A percentile compares a stretch with the other conserved stretches of the same genome.
Evolutionary conservation across 2,888 invertebrate species (phyloP).

Genomic region (Platypus cylindrus): DNA sequence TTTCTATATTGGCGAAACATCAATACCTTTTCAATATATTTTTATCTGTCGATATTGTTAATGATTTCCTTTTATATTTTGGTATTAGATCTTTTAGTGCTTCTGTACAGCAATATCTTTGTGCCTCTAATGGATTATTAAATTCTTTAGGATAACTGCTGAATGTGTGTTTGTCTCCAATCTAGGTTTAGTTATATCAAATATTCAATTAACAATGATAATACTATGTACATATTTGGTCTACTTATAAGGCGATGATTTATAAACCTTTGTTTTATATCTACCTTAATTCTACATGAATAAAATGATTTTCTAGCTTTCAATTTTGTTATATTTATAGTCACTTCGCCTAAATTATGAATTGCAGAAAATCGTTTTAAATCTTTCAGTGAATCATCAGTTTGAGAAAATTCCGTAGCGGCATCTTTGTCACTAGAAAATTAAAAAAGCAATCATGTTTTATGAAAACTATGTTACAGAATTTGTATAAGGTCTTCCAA

Average conservation of each 20-base stretch:
- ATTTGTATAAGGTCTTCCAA: no score
- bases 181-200: slow-evolving; percentile 22
- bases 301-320: slow-evolving; percentile 16
- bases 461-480: no score
- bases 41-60: slow-evolving; percentile 25
- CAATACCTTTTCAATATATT: slow-evolving; percentile 21
- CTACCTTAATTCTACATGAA: slow-evolving; percentile 23
- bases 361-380: slow-evolving; percentile 23
- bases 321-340: slow-evolving; percentile 8
- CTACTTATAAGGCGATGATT: no score
- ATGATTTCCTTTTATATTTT: slow-evolving; percentile 22
- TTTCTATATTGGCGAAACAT: no score
- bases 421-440: no score
- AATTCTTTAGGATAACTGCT: slow-evolving; percentile 38
- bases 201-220: no score
- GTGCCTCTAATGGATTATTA: slow-evolving; percentile 28
- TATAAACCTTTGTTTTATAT: no score
- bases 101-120: slow-evolving; percentile 31
- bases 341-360: slow-evolving; percentile 25
- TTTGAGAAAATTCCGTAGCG: slow-evolving; percentile 16
- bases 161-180: slow-evolving; percentile 27
- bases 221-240: no score
- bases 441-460: no score
- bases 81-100: slow-evolving; percentile 31
- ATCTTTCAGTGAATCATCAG: slow-evolving; percentile 25